Evolutionary conservation across 2,113 vertebrate genomes (phyloP).

Genomic region (Scomber scombrus): DNA sequence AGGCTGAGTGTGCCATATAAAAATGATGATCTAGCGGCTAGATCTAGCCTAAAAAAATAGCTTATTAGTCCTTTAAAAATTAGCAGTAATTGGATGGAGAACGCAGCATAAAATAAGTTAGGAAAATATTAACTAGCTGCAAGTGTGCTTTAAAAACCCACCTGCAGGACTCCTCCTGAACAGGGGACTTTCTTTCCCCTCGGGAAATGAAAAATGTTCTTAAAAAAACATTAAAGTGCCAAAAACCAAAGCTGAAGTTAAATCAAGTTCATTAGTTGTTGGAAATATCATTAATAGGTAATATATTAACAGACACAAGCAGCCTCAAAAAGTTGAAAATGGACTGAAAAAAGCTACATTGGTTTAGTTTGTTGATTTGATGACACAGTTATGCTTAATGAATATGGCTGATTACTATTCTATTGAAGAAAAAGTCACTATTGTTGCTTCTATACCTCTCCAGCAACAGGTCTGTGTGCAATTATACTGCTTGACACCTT

Average conservation of each 20-base stretch:
- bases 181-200: constrained; percentile 15
- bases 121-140: neutral
- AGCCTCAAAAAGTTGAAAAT: constrained; percentile 6
- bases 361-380: constrained; percentile 16
- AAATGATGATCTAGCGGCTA: neutral
- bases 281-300: constrained; percentile 41
- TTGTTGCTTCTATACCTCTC: neutral
- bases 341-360: constrained; percentile 1
- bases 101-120: neutral
- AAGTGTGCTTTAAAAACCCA: constrained; percentile 2
- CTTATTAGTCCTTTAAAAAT: neutral
- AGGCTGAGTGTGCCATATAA: too few species aligned
- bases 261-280: constrained; percentile 38
- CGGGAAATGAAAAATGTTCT: constrained; percentile 14
- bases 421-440: neutral
- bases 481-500: neutral
- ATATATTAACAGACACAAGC: neutral
- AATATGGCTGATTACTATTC: constrained; percentile 13
- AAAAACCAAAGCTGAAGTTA: constrained; percentile 18
- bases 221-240: constrained; percentile 1
- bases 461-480: neutral
- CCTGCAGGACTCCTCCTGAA: constrained; percentile 32
- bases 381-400: constrained; percentile 14
- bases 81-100: neutral
- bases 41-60: neutral